A percentile compares a stretch with the other conserved stretches of the same genome.
Conservation (phyloP, 2,888 invertebrate genomes). For the Anthoptus insignis region DNA sequence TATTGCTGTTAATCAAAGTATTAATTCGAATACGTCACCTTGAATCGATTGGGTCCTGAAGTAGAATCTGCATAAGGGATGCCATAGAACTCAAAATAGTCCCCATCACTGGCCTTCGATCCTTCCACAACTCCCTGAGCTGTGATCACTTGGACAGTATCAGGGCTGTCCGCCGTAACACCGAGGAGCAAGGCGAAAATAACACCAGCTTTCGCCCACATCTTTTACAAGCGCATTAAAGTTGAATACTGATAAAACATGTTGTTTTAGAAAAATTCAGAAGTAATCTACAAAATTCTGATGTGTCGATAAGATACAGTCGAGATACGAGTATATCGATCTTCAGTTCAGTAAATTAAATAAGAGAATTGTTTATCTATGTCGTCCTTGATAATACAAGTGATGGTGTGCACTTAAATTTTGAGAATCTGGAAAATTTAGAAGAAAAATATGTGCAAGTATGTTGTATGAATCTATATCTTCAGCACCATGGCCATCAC, state of each 20-base stretch:
- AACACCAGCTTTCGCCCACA: conserved; percentile 54
- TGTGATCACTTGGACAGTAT: conserved; percentile 54
- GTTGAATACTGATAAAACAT: conserved; percentile 5
- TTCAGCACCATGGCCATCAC: too few species aligned
- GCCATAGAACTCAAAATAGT: conserved; percentile 68
- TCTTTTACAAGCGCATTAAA: conserved; percentile 41
- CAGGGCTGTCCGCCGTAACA: conserved; percentile 47
- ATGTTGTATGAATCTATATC: too few species aligned
- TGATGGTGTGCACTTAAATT: not conserved
- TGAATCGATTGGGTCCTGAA: conserved; percentile 71
- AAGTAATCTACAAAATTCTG: conserved; percentile 6
- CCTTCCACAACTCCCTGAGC: conserved; percentile 69
- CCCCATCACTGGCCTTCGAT: conserved; percentile 56
- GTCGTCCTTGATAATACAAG: not conserved
- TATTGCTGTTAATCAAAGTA: too few species aligned
- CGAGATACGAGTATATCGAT: conserved; percentile 3
- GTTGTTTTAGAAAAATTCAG: not conserved
- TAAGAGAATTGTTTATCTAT: not conserved
- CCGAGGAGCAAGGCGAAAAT: conserved; percentile 48
- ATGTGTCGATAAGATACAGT: conserved; percentile 17
- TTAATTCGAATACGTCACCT: too few species aligned
- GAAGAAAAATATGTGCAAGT: too few species aligned
- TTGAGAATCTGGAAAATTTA: not conserved
- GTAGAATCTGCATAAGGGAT: conserved; percentile 79
- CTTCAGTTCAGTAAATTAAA: not conserved